Evolutionary conservation across 2,797 vertebrate genomes (phyloP).

Genomic region (Centroberyx gerrardi): DNA sequence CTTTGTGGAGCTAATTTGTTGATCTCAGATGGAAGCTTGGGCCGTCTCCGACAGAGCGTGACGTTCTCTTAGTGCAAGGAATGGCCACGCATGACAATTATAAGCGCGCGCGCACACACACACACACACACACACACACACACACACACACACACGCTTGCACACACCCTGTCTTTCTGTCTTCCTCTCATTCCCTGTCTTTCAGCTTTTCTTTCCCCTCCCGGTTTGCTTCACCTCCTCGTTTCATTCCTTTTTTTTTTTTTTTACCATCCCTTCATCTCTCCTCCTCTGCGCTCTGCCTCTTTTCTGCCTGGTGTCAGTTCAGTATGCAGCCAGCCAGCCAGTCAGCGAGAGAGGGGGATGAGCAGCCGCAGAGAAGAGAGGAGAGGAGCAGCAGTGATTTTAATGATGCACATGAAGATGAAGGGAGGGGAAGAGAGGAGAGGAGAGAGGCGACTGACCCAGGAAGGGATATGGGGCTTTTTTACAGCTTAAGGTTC

Average conservation of each 20-base stretch:
- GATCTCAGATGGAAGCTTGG: slow-evolving; percentile 97
- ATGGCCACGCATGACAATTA: slow-evolving; percentile 94
- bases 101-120: slow-evolving; percentile 46
- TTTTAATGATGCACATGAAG: slow-evolving; percentile 67
- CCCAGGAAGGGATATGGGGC: slow-evolving; percentile 32
- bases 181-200: slow-evolving; percentile 18
- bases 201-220: slow-evolving; percentile 18
- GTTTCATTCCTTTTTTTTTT: slow-evolving; percentile 49
- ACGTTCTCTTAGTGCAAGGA: slow-evolving; percentile 88
- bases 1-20: slow-evolving; percentile 84
- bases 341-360: slow-evolving; percentile 41
- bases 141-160: background rate
- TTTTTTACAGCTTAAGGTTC: slow-evolving; percentile 26
- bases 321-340: slow-evolving; percentile 60
- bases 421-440: slow-evolving; percentile 45
- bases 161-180: slow-evolving; percentile 20
- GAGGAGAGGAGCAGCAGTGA: slow-evolving; percentile 36
- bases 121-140: slow-evolving; percentile 18
- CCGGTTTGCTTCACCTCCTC: slow-evolving; percentile 51
- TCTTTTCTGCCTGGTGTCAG: slow-evolving; percentile 37
- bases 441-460: slow-evolving; percentile 21
- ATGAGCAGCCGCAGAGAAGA: slow-evolving; percentile 22
- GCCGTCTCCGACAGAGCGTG: slow-evolving; percentile 95
- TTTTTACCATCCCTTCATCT: slow-evolving; percentile 45
- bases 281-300: background rate